These are phyloP conservation scores for Melierax canorus DNA, from an alignment of 2,113 vertebrate genomes.

Conservation along the genomic window DNA sequence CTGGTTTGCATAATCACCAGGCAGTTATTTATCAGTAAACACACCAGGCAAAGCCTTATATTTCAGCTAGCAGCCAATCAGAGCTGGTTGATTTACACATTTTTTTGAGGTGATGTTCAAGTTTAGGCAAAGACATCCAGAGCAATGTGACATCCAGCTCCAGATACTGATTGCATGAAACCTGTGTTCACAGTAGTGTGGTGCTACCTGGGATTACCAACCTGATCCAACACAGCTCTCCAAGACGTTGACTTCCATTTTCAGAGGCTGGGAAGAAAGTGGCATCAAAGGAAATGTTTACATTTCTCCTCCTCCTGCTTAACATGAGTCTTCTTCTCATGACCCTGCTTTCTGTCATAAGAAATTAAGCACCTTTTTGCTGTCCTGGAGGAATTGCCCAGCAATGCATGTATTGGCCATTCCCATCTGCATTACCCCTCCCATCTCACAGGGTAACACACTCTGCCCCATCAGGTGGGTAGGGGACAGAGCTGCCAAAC, in stretches of 20 bases:
- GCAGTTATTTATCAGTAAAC: background rate
- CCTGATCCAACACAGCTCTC: background rate
- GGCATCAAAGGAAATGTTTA: background rate
- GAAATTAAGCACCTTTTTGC: background rate
- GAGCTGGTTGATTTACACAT: background rate
- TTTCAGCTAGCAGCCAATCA: background rate
- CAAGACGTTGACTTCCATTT: background rate
- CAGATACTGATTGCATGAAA: background rate
- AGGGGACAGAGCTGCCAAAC: background rate
- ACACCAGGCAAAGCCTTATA: background rate
- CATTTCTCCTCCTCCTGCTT: background rate
- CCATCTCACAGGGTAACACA: background rate
- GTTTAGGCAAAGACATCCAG: background rate
- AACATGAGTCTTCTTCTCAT: background rate
- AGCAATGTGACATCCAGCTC: background rate
- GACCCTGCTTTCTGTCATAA: background rate
- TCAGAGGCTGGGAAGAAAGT: background rate
- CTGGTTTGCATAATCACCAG: background rate
- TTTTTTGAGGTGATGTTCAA: background rate
- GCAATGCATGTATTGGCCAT: background rate
- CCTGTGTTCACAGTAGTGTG: background rate
- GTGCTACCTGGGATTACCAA: background rate
- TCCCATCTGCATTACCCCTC: background rate
- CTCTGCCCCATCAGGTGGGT: accelerated
- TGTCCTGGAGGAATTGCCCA: background rate